Percentiles rank a stretch among this genome's conserved stretches.
These are phyloP conservation scores for Lerista edwardsae DNA, from an alignment of 2,797 vertebrate species.

Conservation along the genomic window DNA sequence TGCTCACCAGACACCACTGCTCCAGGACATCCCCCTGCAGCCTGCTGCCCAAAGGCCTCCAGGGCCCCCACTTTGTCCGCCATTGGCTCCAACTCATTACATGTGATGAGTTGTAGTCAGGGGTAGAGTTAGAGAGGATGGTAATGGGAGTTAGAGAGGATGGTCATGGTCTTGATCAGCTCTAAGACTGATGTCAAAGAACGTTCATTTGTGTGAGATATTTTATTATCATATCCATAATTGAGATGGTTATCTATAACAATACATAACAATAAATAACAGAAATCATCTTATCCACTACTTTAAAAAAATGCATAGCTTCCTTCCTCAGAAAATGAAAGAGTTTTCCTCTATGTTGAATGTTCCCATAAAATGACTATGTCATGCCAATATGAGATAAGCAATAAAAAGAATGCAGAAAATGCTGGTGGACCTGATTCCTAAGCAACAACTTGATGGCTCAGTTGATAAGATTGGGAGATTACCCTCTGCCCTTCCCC, in stretches of 20 bases:
- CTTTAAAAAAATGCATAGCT: neutral
- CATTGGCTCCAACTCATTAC: neutral
- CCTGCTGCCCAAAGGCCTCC: no score
- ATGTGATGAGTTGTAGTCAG: neutral
- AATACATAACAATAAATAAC: neutral
- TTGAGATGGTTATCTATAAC: no score
- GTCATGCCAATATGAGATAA: slow-evolving; percentile 16
- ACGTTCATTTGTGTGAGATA: neutral
- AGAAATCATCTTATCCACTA: neutral
- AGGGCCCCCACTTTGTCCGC: no score
- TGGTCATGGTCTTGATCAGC: no score
- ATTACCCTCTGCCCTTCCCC: neutral
- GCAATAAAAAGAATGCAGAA: slow-evolving; percentile 35
- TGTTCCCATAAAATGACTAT: neutral
- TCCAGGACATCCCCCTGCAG: no score
- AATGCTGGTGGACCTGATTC: neutral
- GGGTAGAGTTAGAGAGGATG: neutral
- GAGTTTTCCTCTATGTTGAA: slow-evolving; percentile 26
- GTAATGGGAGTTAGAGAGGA: neutral
- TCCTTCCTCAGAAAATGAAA: slow-evolving; percentile 21
- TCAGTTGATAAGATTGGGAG: neutral
- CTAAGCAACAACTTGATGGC: neutral
- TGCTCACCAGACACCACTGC: no score
- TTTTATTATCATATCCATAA: no score
- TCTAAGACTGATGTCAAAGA: neutral